A percentile compares a stretch with the other conserved stretches of the same genome.
Conservation (phyloP, 2,888 invertebrate species). For the Tipula confusa region DNA sequence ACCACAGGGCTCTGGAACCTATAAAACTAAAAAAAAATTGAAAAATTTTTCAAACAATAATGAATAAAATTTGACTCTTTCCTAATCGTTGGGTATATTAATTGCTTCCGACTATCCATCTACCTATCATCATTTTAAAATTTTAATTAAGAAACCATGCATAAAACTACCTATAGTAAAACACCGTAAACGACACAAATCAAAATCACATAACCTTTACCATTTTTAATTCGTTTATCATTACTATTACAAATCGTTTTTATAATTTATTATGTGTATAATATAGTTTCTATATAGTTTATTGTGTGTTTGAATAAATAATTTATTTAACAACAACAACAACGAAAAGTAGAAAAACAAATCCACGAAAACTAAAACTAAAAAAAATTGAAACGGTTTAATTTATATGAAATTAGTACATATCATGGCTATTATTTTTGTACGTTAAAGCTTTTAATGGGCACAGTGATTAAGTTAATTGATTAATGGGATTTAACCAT, state of each 20-base stretch:
- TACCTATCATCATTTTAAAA: too few species aligned
- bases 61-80: too few species aligned
- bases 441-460: background rate
- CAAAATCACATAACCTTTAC: background rate
- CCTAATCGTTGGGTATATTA: too few species aligned
- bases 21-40: too few species aligned
- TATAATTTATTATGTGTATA: background rate
- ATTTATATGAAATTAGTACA: background rate
- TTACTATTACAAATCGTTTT: constrained; percentile 12
- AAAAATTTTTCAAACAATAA: too few species aligned
- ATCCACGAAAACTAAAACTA: background rate
- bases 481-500: background rate
- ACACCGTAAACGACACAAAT: background rate
- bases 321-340: background rate
- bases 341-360: background rate
- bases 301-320: constrained; percentile 25
- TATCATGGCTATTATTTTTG: background rate
- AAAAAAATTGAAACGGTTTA: background rate
- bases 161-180: background rate
- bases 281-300: background rate
- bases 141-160: too few species aligned
- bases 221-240: background rate
- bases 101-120: too few species aligned
- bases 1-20: too few species aligned
- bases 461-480: constrained; percentile 8